These are phyloP conservation scores for Malachius bipustulatus DNA, from an alignment of 2,888 invertebrate species.

Conservation along the genomic window DNA sequence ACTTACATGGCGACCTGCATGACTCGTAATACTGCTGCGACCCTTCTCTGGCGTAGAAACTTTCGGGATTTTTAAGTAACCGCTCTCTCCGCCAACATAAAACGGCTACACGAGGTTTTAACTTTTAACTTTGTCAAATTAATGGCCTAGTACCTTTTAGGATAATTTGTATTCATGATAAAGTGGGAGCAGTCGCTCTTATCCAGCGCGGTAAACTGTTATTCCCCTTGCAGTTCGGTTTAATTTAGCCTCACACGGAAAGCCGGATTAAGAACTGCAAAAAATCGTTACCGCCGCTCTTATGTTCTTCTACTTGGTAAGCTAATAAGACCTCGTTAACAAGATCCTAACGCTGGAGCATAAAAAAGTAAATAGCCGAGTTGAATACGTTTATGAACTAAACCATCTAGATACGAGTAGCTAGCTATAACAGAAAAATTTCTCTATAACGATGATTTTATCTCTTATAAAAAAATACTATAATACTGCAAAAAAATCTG, in stretches of 20 bases:
- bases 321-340: no score
- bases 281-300: no score
- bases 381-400: no score
- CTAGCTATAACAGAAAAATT: no score
- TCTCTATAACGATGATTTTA: no score
- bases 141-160: constrained; percentile 21
- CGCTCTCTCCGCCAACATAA: constrained; percentile 16
- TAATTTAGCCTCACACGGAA: neutral
- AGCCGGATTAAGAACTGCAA: constrained; percentile 1
- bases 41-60: constrained; percentile 19
- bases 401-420: neutral
- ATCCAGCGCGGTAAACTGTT: neutral
- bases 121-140: constrained; percentile 28
- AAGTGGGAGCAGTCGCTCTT: constrained; percentile 13
- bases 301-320: no score
- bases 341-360: no score
- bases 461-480: no score
- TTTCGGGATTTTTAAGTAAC: constrained; percentile 22
- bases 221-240: constrained; percentile 1
- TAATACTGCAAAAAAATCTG: no score
- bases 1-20: constrained; percentile 35
- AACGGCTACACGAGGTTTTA: constrained; percentile 19
- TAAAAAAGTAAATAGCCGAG: no score
- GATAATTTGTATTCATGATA: constrained; percentile 23
- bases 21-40: constrained; percentile 13